Conservation (phyloP, 2,888 invertebrate genomes). For the Taphrorychus bicolor region DNA sequence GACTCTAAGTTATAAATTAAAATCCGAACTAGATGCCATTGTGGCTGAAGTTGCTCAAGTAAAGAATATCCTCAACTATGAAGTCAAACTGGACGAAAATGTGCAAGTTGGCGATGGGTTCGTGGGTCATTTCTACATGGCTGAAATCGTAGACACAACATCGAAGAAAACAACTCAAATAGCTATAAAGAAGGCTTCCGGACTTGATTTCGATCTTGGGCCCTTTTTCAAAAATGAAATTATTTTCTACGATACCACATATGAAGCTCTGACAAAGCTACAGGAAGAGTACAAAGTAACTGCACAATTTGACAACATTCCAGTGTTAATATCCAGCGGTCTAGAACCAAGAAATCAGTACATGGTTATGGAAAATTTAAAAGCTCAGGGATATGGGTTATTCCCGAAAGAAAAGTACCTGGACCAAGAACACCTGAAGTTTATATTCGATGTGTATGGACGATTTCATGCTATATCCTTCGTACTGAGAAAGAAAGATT, state of each 20-base stretch:
- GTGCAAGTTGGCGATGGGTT: slow-evolving; percentile 21
- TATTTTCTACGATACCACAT: slow-evolving; percentile 15
- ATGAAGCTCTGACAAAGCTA: not conserved
- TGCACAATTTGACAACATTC: not conserved
- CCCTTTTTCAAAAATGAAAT: slow-evolving; percentile 20
- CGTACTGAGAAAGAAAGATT: slow-evolving; percentile 13
- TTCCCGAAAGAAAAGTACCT: slow-evolving; percentile 21
- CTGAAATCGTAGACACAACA: slow-evolving; percentile 12
- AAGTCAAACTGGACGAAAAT: not conserved
- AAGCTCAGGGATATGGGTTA: slow-evolving; percentile 13
- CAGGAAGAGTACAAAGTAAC: not conserved
- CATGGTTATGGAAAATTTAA: slow-evolving; percentile 23
- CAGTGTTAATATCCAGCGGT: not conserved
- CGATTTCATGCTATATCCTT: slow-evolving; percentile 34
- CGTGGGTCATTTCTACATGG: slow-evolving; percentile 18
- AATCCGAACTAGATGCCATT: not conserved
- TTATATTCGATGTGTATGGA: slow-evolving; percentile 23
- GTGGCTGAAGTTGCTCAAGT: not conserved
- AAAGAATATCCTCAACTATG: slow-evolving; percentile 9
- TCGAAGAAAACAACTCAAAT: slow-evolving; percentile 3
- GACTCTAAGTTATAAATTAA: no score
- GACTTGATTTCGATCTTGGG: not conserved
- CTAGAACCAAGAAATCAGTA: slow-evolving; percentile 5
- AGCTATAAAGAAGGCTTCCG: slow-evolving; percentile 18
- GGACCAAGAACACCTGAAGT: slow-evolving; percentile 10